These are phyloP conservation scores for Fregetta grallaria DNA, from an alignment of 2,113 vertebrate genomes.

Conservation along the genomic window DNA sequence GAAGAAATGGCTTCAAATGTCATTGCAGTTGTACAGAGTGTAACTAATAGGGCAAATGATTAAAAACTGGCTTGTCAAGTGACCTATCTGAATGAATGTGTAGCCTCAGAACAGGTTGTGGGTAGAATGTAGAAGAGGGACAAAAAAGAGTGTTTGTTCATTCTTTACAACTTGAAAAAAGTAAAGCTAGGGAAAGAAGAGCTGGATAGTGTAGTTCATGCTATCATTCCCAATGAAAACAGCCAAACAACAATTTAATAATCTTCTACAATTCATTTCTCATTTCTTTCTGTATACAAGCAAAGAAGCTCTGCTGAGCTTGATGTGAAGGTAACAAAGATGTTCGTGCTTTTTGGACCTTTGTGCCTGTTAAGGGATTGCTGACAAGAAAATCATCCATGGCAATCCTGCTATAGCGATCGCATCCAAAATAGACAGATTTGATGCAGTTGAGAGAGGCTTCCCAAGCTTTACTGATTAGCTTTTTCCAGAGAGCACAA, in stretches of 20 bases:
- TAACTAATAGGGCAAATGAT: background rate
- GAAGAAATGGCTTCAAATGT: background rate
- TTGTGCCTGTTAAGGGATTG: background rate
- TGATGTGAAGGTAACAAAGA: background rate
- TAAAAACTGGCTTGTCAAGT: background rate
- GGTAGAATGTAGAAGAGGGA: background rate
- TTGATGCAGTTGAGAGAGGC: background rate
- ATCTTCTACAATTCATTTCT: background rate
- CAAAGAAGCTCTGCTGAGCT: background rate
- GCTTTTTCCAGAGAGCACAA: too few species aligned
- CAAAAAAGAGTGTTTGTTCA: background rate
- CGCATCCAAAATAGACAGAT: background rate
- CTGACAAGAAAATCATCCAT: background rate
- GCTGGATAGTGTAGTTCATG: background rate
- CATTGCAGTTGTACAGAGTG: background rate
- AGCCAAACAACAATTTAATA: background rate
- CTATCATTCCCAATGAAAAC: background rate
- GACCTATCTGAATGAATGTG: background rate
- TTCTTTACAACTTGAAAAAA: background rate
- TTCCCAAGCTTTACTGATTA: background rate
- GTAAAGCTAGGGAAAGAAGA: background rate
- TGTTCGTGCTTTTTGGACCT: background rate
- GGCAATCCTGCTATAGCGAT: fast-evolving
- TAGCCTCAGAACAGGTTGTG: background rate
- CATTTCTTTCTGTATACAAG: background rate